These are phyloP conservation scores for Labeo catla DNA, from an alignment of 2,113 vertebrate species.

Conservation along the genomic window DNA sequence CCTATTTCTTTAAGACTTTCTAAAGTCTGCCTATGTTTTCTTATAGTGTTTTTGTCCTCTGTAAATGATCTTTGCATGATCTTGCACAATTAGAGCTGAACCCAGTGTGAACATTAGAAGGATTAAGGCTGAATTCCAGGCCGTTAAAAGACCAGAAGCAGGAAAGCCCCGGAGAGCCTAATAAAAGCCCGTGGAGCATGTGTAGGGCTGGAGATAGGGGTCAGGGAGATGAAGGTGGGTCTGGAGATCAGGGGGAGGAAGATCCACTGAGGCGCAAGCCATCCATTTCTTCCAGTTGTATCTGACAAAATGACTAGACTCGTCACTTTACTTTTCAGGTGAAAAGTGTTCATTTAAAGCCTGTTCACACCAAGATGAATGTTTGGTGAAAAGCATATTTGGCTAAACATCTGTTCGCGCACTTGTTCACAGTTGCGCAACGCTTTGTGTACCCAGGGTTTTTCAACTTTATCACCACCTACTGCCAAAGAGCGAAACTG, in stretches of 20 bases:
- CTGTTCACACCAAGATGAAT: not conserved
- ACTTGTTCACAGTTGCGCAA: too few species aligned
- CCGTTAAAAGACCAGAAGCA: constrained; percentile 56
- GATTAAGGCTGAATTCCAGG: constrained; percentile 58
- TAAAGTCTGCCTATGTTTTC: not conserved
- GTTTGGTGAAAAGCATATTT: not conserved
- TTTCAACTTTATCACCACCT: not conserved
- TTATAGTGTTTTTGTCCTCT: not conserved
- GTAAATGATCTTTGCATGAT: constrained; percentile 12
- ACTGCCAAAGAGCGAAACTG: not conserved
- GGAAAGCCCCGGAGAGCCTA: constrained; percentile 55
- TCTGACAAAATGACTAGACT: not conserved
- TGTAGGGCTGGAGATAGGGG: constrained; percentile 41
- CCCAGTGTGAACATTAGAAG: constrained; percentile 53
- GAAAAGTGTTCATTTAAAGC: not conserved
- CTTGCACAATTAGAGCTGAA: constrained; percentile 46
- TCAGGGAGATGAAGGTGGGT: constrained; percentile 46
- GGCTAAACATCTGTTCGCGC: too few species aligned
- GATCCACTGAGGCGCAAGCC: constrained; percentile 57
- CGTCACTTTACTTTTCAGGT: not conserved
- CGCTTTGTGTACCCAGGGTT: too few species aligned
- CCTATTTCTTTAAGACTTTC: not conserved
- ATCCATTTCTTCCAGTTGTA: constrained; percentile 42
- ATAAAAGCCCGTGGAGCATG: constrained; percentile 56
- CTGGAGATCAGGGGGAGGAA: constrained; percentile 52